Evolutionary conservation across 2,888 invertebrate genomes (phyloP).

Genomic region (Dysmachus trigonus): DNA sequence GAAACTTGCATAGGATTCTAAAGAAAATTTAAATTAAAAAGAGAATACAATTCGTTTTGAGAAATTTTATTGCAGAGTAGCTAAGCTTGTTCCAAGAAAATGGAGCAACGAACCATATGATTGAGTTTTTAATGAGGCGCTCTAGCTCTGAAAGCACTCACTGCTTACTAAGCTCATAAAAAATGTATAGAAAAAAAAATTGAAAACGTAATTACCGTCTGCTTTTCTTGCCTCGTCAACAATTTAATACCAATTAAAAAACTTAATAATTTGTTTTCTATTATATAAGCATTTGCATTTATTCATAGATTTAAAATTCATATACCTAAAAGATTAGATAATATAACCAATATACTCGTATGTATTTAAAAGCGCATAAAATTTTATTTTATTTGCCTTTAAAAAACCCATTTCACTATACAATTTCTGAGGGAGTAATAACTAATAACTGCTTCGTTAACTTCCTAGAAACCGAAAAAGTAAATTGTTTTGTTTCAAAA

Average conservation of each 20-base stretch:
- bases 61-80: neutral
- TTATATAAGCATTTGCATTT: neutral
- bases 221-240: neutral
- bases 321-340: neutral
- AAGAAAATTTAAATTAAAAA: neutral
- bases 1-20: neutral
- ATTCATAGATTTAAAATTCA: neutral
- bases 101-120: neutral
- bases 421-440: too few relatives aligned
- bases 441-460: neutral
- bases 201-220: neutral
- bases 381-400: neutral
- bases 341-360: neutral
- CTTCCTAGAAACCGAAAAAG: neutral
- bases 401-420: neutral
- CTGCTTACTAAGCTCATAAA: neutral
- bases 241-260: neutral
- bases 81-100: neutral
- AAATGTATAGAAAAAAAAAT: neutral
- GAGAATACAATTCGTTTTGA: neutral
- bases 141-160: neutral
- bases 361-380: neutral
- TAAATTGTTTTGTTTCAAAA: too few relatives aligned
- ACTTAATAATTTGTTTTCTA: neutral
- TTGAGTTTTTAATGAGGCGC: neutral